Evolutionary conservation across 2,888 invertebrate genomes (phyloP).

Genomic region (Protophormia terraenovae): DNA sequence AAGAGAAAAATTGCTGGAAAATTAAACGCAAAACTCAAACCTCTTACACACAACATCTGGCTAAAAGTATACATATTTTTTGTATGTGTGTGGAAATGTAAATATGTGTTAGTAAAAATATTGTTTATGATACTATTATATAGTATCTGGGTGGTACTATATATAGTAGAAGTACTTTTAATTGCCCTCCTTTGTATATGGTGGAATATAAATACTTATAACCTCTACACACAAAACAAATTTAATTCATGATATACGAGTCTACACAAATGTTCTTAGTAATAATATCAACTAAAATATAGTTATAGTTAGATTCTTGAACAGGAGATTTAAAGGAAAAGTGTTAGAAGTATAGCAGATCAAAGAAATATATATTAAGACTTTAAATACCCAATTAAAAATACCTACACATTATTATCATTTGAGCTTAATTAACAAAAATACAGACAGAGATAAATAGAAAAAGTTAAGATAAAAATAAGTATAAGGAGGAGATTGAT

Average conservation of each 20-base stretch:
- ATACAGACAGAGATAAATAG: no score
- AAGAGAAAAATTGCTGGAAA: not conserved
- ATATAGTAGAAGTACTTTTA: constrained; percentile 33
- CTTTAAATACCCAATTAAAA: no score
- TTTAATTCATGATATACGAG: constrained; percentile 3
- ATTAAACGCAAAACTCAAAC: constrained; percentile 32
- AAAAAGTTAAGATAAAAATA: no score
- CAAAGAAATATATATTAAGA: no score
- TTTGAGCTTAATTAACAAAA: no score
- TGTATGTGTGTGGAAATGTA: not conserved
- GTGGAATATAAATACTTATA: constrained; percentile 23
- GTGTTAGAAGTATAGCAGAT: no score
- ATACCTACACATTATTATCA: no score
- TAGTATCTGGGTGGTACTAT: not conserved
- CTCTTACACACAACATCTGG: constrained; percentile 48
- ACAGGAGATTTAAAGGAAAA: not conserved
- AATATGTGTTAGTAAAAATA: constrained; percentile 6
- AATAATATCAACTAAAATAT: not conserved
- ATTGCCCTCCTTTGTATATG: constrained; percentile 33
- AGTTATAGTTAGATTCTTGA: not conserved
- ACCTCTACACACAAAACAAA: not conserved
- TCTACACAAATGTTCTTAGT: constrained; percentile 6
- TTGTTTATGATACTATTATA: constrained; percentile 3
- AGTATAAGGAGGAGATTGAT: no score
- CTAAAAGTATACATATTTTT: not conserved